These are phyloP conservation scores for Furnarius figulus DNA, from an alignment of 2,113 vertebrate species.

Conservation along the genomic window DNA sequence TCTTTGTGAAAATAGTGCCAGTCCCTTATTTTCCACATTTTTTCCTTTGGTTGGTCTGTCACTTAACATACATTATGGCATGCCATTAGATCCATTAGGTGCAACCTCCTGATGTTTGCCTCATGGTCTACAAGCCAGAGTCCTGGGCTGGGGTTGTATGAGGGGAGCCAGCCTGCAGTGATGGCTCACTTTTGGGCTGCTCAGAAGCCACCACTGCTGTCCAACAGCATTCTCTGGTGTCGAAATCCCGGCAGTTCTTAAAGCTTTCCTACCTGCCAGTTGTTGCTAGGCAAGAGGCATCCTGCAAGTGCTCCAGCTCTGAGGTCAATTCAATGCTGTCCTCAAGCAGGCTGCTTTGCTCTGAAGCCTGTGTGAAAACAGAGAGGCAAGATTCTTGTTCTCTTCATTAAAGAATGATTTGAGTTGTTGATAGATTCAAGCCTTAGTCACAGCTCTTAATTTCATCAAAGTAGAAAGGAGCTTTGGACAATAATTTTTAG, in stretches of 20 bases:
- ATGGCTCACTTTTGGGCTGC: not conserved
- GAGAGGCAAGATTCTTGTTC: not conserved
- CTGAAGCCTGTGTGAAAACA: slow-evolving; percentile 1
- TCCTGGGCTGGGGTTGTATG: not conserved
- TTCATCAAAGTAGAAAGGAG: not conserved
- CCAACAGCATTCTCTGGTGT: not conserved
- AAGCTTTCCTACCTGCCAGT: not conserved
- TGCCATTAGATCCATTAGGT: not conserved
- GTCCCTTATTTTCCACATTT: not conserved
- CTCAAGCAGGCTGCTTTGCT: slow-evolving; percentile 38
- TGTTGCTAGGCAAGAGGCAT: slow-evolving; percentile 44
- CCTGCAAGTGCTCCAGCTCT: not conserved
- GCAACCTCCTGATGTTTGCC: not conserved
- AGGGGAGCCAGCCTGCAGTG: not conserved
- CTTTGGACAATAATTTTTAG: not conserved
- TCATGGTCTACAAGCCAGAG: not conserved
- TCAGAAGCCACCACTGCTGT: not conserved
- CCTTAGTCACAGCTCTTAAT: slow-evolving; percentile 4
- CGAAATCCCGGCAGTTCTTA: slow-evolving; percentile 1
- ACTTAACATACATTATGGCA: not conserved
- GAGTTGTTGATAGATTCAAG: not conserved
- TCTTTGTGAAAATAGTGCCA: not conserved
- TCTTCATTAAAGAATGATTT: slow-evolving; percentile 12
- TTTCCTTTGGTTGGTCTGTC: not conserved
- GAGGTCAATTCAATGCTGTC: slow-evolving; percentile 53